Percentiles rank a stretch among this genome's conserved stretches.
These are phyloP conservation scores for Phodopus roborovskii DNA, from an alignment of 2,113 vertebrate species.

Conservation along the genomic window DNA sequence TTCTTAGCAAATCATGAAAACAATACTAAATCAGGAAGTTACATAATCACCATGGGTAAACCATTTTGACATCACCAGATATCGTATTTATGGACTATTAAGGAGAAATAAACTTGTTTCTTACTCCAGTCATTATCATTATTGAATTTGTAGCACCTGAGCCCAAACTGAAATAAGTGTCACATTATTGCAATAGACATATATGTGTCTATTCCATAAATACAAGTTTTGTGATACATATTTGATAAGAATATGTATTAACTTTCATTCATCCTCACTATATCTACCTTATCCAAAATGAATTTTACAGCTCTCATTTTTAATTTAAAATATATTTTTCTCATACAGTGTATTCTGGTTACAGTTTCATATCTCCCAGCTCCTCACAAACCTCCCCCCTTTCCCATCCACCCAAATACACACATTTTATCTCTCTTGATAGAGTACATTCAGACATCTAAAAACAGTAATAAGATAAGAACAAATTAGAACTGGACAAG, in stretches of 20 bases:
- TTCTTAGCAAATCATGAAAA: not conserved
- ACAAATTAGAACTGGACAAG: not conserved
- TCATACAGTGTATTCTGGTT: not conserved
- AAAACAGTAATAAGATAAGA: not conserved
- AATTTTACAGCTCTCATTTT: not conserved
- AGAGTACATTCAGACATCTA: not conserved
- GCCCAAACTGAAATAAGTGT: not conserved
- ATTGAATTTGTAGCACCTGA: not conserved
- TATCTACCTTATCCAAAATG: not conserved
- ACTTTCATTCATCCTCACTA: not conserved
- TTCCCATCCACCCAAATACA: not conserved
- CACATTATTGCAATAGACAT: not conserved
- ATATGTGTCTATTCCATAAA: not conserved
- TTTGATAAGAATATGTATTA: not conserved
- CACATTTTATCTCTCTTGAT: not conserved
- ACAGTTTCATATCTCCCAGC: not conserved
- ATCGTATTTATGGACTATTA: not conserved
- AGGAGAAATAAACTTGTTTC: not conserved
- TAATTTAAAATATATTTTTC: not conserved
- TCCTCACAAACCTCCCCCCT: not conserved
- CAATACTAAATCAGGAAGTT: not conserved
- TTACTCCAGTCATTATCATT: not conserved
- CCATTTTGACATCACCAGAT: fast-evolving
- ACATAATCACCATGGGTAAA: not conserved
- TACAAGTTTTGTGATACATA: not conserved